These are phyloP conservation scores for Nasonovia ribisnigri DNA, from an alignment of 2,888 invertebrate species.

Conservation along the genomic window DNA sequence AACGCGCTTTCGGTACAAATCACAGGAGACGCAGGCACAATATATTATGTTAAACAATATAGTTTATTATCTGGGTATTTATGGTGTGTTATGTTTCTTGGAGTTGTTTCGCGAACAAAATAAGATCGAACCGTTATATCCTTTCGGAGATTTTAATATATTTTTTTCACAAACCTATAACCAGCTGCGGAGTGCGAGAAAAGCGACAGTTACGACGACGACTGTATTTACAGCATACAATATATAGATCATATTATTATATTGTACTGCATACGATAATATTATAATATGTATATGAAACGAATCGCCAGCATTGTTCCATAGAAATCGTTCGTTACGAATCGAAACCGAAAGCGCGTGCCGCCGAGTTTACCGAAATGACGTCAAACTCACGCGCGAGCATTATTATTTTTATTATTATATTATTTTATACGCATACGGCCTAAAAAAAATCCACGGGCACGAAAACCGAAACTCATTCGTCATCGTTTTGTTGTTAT, in stretches of 20 bases:
- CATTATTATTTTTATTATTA: neutral
- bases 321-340: constrained; percentile 54
- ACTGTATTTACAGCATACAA: neutral
- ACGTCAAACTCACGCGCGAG: neutral
- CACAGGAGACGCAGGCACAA: neutral
- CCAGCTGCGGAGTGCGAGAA: neutral
- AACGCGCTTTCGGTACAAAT: neutral
- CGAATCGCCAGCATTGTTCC: constrained; percentile 46
- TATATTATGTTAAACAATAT: neutral
- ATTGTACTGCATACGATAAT: neutral
- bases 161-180: neutral
- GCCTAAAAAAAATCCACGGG: neutral
- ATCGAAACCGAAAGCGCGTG: constrained; percentile 54
- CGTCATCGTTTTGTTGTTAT: neutral
- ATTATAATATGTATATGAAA: constrained; percentile 13
- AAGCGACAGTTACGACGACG: constrained; percentile 45
- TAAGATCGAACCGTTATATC: neutral
- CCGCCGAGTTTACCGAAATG: neutral
- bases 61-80: neutral
- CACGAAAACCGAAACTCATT: constrained; percentile 15
- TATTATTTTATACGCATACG: neutral
- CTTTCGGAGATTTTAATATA: neutral
- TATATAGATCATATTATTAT: neutral
- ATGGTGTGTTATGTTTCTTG: neutral
- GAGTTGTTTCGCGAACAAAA: neutral